A percentile compares a stretch with the other conserved stretches of the same genome.
Conservation (phyloP, 2,888 invertebrate species). For the Pristionchus fissidentatus region DNA sequence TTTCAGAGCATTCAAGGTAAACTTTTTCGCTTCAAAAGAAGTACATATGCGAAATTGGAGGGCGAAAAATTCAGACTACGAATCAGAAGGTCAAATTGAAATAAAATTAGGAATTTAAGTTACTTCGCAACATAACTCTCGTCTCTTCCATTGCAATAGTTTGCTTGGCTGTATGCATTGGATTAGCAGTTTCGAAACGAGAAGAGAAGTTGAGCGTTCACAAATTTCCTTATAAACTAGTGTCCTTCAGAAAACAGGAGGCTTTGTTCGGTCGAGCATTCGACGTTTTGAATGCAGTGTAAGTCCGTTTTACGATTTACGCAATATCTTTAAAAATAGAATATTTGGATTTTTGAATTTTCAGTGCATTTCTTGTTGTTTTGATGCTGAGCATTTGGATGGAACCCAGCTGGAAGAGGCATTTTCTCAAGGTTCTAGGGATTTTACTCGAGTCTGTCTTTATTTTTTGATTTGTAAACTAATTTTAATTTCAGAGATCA, state of each 20-base stretch:
- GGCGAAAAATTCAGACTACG: too few relatives aligned
- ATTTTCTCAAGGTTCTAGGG: background rate
- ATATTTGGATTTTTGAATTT: too few relatives aligned
- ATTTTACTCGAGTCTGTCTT: background rate
- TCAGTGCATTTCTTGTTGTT: background rate
- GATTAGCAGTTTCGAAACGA: background rate
- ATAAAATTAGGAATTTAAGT: background rate
- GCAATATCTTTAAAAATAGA: too few relatives aligned
- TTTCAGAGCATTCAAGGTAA: constrained; percentile 20
- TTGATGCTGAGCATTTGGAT: background rate
- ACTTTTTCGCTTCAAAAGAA: background rate
- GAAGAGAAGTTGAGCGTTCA: background rate
- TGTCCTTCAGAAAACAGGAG: background rate
- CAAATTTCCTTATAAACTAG: too few relatives aligned
- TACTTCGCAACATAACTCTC: background rate
- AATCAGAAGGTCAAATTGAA: background rate
- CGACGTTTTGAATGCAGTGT: background rate
- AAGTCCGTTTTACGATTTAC: too few relatives aligned
- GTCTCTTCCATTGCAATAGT: background rate
- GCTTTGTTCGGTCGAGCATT: background rate
- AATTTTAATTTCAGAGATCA: background rate
- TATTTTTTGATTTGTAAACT: background rate
- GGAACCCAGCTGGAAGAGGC: background rate
- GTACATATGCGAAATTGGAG: too few relatives aligned
- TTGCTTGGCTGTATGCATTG: background rate